Conservation (phyloP, 2,888 invertebrate species). For the Torymus tubicola region DNA sequence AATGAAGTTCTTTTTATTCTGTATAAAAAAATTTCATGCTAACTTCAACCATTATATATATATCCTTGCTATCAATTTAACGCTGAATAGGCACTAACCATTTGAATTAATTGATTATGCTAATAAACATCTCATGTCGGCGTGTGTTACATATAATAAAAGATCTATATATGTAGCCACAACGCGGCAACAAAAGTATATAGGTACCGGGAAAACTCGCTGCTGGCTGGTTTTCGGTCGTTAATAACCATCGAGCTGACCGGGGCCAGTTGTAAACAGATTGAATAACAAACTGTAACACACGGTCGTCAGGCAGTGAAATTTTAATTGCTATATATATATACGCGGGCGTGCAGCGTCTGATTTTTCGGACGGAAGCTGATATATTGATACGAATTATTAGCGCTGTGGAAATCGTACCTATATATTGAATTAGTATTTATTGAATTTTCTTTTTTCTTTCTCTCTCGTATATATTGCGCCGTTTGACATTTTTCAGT, state of each 20-base stretch:
- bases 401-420: too few species aligned
- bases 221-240: slow-evolving; percentile 32
- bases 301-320: slow-evolving; percentile 4
- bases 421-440: too few species aligned
- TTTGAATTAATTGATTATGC: slow-evolving; percentile 39
- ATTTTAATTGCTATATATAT: slow-evolving; percentile 32
- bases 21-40: too few species aligned
- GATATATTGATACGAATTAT: too few species aligned
- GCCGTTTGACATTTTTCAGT: too few species aligned
- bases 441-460: too few species aligned
- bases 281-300: slow-evolving; percentile 34
- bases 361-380: too few species aligned
- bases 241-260: slow-evolving; percentile 31
- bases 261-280: slow-evolving; percentile 23
- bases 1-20: too few species aligned
- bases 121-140: slow-evolving; percentile 25
- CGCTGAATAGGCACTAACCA: background rate
- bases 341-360: too few species aligned
- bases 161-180: background rate
- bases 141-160: too few species aligned
- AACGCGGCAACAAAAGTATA: background rate
- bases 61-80: background rate
- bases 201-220: slow-evolving; percentile 26
- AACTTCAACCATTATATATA: too few species aligned
- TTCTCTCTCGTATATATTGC: too few species aligned